Conservation (phyloP, 2,113 vertebrate species). For the Pavo muticus region DNA sequence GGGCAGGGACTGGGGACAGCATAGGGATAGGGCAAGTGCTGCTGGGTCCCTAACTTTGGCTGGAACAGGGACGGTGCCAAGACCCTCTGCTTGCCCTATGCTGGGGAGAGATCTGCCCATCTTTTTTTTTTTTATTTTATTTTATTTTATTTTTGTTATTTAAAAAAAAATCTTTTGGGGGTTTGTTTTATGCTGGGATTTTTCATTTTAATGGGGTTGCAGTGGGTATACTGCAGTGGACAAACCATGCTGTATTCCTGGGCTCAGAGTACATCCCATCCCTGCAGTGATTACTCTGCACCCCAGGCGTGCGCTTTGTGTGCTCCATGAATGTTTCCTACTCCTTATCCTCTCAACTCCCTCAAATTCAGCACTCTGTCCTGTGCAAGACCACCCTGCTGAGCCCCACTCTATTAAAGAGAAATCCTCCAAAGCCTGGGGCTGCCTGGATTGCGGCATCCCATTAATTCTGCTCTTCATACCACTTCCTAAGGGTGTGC, state of each 20-base stretch:
- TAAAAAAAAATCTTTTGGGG: background rate
- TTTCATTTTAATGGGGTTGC: background rate
- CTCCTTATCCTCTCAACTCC: background rate
- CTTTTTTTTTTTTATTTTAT: background rate
- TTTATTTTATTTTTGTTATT: too few species aligned
- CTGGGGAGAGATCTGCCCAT: background rate
- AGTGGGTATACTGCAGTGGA: background rate
- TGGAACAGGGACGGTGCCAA: background rate
- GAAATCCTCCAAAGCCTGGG: background rate
- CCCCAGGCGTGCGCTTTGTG: accelerated
- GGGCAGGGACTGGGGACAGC: background rate
- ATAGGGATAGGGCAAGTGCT: background rate
- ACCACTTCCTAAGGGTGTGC: background rate
- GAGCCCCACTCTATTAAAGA: background rate
- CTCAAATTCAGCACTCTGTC: background rate
- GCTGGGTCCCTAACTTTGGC: background rate
- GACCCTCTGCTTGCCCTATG: background rate
- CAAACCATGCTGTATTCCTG: background rate
- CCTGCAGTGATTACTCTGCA: background rate
- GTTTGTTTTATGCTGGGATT: background rate
- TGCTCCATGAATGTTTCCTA: background rate
- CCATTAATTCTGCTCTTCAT: background rate
- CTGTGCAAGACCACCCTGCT: background rate
- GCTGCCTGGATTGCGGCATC: background rate
- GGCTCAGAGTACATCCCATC: background rate